Evolutionary conservation across 2,888 invertebrate species (phyloP).

Genomic region (Smittia aterrima): DNA sequence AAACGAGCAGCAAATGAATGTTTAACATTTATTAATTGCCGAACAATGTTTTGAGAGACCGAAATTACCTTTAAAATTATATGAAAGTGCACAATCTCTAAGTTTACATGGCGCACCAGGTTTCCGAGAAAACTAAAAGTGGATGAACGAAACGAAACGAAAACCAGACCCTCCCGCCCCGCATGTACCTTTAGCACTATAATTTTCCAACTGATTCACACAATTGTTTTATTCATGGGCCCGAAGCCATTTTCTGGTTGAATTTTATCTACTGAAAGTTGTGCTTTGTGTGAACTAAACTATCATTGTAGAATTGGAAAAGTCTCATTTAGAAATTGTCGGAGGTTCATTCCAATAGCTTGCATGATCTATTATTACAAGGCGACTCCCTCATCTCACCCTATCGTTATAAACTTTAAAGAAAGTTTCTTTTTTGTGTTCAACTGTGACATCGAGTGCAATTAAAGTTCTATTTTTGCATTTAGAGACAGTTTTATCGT

Average conservation of each 20-base stretch:
- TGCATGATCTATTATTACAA: neutral
- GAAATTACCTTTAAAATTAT: constrained; percentile 38
- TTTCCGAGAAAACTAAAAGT: neutral
- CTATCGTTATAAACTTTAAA: neutral
- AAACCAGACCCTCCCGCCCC: neutral
- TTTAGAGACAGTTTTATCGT: neutral
- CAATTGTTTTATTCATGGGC: constrained; percentile 30
- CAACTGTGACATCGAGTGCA: neutral
- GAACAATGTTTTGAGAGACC: neutral
- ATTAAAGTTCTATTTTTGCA: neutral
- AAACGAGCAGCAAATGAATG: neutral
- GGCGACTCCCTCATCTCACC: neutral
- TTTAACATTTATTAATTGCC: constrained; percentile 40
- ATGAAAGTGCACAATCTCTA: neutral
- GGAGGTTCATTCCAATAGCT: neutral
- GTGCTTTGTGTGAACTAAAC: neutral
- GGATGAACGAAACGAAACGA: neutral
- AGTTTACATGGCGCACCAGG: neutral
- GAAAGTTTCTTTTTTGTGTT: neutral
- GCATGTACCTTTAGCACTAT: neutral
- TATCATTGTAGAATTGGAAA: neutral
- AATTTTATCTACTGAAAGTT: constrained; percentile 12
- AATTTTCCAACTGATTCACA: constrained; percentile 17
- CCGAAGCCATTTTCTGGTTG: constrained; percentile 18
- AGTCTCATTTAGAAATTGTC: neutral